A percentile compares a stretch with the other conserved stretches of the same genome.
phyloP scores from a whole-genome alignment of 2,797 vertebrate species.

The Phalanger gymnotis region DNA sequence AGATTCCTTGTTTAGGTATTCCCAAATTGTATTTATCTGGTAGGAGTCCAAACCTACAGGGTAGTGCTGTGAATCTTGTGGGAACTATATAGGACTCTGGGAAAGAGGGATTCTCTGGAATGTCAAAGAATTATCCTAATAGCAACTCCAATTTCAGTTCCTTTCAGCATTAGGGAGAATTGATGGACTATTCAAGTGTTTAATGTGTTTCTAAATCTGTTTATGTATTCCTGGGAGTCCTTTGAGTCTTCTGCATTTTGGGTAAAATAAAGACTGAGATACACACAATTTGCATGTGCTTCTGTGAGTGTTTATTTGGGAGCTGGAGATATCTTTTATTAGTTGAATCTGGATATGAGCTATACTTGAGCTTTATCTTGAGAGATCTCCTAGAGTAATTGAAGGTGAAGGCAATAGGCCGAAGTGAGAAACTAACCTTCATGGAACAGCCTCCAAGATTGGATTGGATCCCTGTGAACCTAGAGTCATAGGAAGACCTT shows the following conservation, averaged over 20 bases:
- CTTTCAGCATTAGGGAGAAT: neutral
- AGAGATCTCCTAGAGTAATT: neutral
- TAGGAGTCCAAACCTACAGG: neutral
- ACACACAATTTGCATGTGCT: neutral
- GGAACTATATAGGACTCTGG: neutral
- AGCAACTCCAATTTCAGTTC: neutral
- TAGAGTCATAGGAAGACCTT: neutral
- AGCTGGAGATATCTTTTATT: neutral
- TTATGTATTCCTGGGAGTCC: neutral
- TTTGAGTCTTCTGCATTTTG: neutral
- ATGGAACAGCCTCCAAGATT: neutral
- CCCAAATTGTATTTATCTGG: neutral
- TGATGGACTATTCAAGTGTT: neutral
- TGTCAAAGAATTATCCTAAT: too few relatives aligned
- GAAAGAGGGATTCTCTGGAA: neutral
- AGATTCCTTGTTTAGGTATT: neutral
- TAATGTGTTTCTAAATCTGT: neutral
- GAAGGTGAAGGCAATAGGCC: too few relatives aligned
- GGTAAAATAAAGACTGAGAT: neutral
- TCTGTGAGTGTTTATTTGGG: neutral
- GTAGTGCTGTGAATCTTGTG: neutral
- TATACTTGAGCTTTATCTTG: neutral
- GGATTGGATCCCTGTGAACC: neutral
- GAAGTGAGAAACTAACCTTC: neutral
- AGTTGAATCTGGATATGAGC: neutral